Evolutionary conservation across 2,797 vertebrate species (phyloP).

Genomic region (Helostoma temminkii): DNA sequence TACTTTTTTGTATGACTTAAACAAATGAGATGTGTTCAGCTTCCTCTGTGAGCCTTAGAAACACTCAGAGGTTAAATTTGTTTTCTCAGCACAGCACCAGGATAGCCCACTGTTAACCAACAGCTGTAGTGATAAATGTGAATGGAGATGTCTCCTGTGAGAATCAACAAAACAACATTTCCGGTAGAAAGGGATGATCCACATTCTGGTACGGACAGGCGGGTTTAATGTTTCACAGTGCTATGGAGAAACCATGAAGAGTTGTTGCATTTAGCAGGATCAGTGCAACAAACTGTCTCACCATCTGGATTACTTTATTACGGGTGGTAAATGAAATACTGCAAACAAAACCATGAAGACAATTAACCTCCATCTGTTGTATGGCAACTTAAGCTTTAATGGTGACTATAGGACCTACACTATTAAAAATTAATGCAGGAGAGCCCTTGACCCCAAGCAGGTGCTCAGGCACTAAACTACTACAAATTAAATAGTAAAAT

Average conservation of each 20-base stretch:
- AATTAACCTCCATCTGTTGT: conserved; percentile 2
- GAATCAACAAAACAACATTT: conserved; percentile 3
- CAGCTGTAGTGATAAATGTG: no score
- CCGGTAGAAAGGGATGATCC: neutral
- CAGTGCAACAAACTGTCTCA: neutral
- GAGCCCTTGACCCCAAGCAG: conserved; percentile 30
- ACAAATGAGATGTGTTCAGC: no score
- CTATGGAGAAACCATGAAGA: neutral
- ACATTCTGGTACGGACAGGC: conserved; percentile 3
- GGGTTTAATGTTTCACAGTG: conserved; percentile 16
- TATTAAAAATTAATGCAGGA: conserved; percentile 60
- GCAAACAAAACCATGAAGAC: conserved; percentile 16
- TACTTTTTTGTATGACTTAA: no score
- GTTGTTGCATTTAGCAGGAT: conserved; percentile 9
- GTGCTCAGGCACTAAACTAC: conserved; percentile 12
- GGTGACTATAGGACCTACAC: conserved; percentile 9
- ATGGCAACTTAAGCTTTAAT: conserved; percentile 10
- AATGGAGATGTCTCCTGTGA: neutral
- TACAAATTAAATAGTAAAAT: no score
- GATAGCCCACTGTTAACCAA: no score
- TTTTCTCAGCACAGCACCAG: no score
- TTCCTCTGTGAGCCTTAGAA: no score
- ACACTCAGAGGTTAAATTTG: no score
- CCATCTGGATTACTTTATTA: neutral
- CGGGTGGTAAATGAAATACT: conserved; percentile 18